Evolutionary conservation across 2,888 invertebrate genomes (phyloP).

Genomic region (Drosophila melanosoma): DNA sequence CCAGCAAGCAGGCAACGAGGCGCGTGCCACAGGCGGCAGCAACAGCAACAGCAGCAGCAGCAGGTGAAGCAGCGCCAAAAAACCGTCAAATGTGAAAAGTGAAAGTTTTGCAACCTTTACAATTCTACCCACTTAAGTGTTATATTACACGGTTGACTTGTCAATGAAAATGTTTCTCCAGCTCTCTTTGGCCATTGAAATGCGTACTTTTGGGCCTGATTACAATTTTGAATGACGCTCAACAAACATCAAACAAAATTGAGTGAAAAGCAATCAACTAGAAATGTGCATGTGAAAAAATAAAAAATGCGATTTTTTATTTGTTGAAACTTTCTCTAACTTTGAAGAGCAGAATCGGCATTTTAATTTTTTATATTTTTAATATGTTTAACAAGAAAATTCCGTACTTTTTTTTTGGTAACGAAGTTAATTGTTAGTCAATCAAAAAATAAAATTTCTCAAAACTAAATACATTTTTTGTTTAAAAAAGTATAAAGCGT

Average conservation of each 20-base stretch:
- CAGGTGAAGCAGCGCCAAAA: slow-evolving; percentile 47
- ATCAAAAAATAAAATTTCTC: neutral
- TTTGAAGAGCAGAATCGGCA: neutral
- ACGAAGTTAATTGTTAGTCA: neutral
- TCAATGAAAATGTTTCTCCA: neutral
- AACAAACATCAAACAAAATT: slow-evolving; percentile 1
- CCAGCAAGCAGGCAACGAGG: slow-evolving; percentile 40
- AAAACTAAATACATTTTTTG: rapidly evolving
- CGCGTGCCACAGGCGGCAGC: slow-evolving; percentile 52
- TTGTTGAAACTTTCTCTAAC: neutral
- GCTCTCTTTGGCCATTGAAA: neutral
- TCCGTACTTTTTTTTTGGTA: too few relatives aligned
- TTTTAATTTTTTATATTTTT: neutral
- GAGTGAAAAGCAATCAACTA: slow-evolving; percentile 7
- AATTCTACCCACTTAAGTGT: slow-evolving; percentile 51
- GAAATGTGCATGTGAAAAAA: slow-evolving; percentile 4
- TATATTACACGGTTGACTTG: slow-evolving; percentile 29
- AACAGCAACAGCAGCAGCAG: slow-evolving; percentile 15
- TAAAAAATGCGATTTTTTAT: slow-evolving; percentile 1
- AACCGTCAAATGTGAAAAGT: slow-evolving; percentile 61
- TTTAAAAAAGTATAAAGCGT: neutral
- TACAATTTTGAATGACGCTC: slow-evolving; percentile 4
- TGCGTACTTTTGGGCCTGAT: slow-evolving; percentile 3
- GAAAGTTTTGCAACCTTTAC: slow-evolving; percentile 51
- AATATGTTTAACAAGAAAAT: neutral